Percentiles rank a stretch among this genome's conserved stretches.
phyloP scores from a whole-genome alignment of 2,888 invertebrate species.

The Pandemis heparana region DNA sequence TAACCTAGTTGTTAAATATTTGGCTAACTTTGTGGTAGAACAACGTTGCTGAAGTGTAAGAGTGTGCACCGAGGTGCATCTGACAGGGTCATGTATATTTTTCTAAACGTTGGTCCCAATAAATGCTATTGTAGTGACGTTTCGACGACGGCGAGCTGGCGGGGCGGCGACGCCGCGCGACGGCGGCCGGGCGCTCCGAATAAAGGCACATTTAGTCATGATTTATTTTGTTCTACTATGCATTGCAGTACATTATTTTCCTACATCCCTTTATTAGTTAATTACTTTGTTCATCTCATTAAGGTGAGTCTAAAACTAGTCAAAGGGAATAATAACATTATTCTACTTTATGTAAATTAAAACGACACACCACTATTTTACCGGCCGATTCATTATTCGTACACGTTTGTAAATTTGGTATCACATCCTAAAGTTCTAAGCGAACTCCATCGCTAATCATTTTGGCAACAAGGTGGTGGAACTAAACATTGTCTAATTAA shows the following conservation, averaged over 20 bases:
- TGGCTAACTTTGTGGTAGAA: conserved; percentile 46
- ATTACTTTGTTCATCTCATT: conserved; percentile 61
- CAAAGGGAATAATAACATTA: conserved; percentile 57
- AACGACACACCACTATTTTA: conserved; percentile 81
- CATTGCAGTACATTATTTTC: conserved; percentile 68
- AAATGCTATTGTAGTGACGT: conserved; percentile 81
- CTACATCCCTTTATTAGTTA: conserved; percentile 64
- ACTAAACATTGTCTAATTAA: conserved; percentile 80
- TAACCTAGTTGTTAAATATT: conserved; percentile 28
- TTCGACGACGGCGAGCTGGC: conserved; percentile 58
- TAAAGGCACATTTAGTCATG: conserved; percentile 85
- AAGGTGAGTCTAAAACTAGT: conserved; percentile 78
- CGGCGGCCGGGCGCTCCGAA: conserved; percentile 75
- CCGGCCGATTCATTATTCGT: conserved; percentile 66
- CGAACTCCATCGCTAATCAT: conserved; percentile 74
- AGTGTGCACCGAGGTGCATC: conserved; percentile 66
- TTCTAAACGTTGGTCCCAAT: conserved; percentile 85
- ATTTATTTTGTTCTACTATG: conserved; percentile 74
- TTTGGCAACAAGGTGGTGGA: conserved; percentile 85
- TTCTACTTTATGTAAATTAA: conserved; percentile 68
- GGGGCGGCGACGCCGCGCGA: conserved; percentile 75
- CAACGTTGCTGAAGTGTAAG: conserved; percentile 64
- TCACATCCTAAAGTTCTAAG: conserved; percentile 79
- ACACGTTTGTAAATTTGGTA: conserved; percentile 76
- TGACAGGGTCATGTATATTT: conserved; percentile 79